Conservation (phyloP, 2,113 vertebrate genomes). For the Pangasianodon hypophthalmus region DNA sequence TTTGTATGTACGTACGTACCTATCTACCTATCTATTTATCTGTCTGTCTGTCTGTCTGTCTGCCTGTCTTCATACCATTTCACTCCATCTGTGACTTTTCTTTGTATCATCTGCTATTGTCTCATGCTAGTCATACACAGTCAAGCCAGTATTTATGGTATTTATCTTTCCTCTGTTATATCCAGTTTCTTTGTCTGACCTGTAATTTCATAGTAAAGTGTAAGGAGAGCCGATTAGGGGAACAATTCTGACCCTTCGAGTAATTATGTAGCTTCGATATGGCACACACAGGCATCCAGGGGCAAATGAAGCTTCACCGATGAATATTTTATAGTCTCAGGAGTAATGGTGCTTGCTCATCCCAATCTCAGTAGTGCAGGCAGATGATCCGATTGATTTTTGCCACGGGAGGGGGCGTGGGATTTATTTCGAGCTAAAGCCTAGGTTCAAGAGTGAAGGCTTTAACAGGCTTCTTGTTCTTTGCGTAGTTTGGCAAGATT, state of each 20-base stretch:
- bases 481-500: not conserved
- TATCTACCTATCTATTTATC: not conserved
- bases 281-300: conserved; percentile 10
- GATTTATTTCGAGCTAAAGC: conserved; percentile 55
- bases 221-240: not conserved
- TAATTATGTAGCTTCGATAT: conserved; percentile 4
- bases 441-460: conserved; percentile 45
- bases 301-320: conserved; percentile 32
- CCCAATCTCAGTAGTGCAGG: conserved; percentile 45
- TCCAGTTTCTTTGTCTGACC: not conserved
- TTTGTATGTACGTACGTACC: not conserved
- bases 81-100: not conserved
- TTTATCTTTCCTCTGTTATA: not conserved
- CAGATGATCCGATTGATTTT: conserved; percentile 65
- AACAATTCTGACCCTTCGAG: not conserved
- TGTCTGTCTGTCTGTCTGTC: not conserved
- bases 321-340: conserved; percentile 57
- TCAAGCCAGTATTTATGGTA: not conserved
- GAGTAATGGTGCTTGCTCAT: conserved; percentile 33
- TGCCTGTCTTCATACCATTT: not conserved
- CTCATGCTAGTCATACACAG: not conserved
- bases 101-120: not conserved
- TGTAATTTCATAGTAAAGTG: not conserved
- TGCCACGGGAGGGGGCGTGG: conserved; percentile 38
- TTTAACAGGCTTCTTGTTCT: not conserved